These are phyloP conservation scores for Stenodema calcarata DNA, from an alignment of 2,888 invertebrate genomes.

Conservation along the genomic window DNA sequence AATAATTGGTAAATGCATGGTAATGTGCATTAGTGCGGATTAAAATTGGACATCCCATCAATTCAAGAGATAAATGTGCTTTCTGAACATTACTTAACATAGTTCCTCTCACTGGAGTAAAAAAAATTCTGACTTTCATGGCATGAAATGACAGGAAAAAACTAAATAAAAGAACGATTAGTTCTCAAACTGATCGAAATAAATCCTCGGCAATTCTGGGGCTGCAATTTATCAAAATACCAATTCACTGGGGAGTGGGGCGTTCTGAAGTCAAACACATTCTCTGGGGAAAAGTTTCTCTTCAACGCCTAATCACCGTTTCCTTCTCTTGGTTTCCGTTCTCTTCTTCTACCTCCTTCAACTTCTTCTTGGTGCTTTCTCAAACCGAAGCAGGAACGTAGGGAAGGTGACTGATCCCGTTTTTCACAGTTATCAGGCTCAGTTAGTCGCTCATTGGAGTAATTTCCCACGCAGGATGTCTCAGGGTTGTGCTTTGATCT, in stretches of 20 bases:
- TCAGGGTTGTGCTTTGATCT: too few relatives aligned
- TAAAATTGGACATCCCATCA: too few relatives aligned
- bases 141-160: not conserved
- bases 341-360: not conserved
- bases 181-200: not conserved
- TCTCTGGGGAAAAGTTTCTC: not conserved
- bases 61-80: not conserved
- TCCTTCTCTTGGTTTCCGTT: not conserved
- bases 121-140: not conserved
- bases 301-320: conserved; percentile 3
- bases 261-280: not conserved
- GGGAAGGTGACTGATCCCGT: not conserved
- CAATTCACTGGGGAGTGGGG: not conserved
- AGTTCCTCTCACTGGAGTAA: not conserved
- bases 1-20: too few relatives aligned
- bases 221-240: not conserved
- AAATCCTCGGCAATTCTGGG: not conserved
- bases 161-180: not conserved
- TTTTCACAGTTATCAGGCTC: not conserved
- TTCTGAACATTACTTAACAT: not conserved
- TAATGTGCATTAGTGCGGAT: too few relatives aligned
- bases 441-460: not conserved
- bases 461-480: not conserved
- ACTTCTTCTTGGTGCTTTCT: not conserved
- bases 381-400: not conserved